phyloP scores from a whole-genome alignment of 2,797 vertebrate species.

The Xerus rutilus region DNA sequence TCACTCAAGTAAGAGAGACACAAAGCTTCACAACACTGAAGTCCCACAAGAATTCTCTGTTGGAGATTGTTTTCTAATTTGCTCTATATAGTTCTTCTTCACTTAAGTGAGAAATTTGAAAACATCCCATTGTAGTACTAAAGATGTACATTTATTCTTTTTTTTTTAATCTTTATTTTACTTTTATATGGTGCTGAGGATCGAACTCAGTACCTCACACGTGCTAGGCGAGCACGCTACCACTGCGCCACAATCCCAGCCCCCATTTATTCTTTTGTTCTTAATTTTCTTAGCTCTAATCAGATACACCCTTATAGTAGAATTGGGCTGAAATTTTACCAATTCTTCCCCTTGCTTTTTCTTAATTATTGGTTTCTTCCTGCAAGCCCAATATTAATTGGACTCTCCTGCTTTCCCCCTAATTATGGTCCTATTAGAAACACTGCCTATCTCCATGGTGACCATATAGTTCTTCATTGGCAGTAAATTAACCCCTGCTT shows the following conservation, averaged over 20 bases:
- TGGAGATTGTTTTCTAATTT: slow-evolving; percentile 28
- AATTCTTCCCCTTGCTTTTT: slow-evolving; percentile 57
- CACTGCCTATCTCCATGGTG: slow-evolving; percentile 63
- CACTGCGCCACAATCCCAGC: no score
- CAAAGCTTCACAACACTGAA: background rate
- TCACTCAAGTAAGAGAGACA: background rate
- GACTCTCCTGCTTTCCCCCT: slow-evolving; percentile 12
- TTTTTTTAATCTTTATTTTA: slow-evolving; percentile 44
- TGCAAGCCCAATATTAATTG: slow-evolving; percentile 59
- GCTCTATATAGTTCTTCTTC: slow-evolving; percentile 47
- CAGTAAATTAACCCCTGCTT: slow-evolving; percentile 66
- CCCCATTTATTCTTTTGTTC: slow-evolving; percentile 8
- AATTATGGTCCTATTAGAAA: slow-evolving; percentile 66
- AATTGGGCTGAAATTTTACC: slow-evolving; percentile 29
- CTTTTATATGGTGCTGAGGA: no score
- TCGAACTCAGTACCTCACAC: no score
- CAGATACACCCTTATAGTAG: slow-evolving; percentile 20
- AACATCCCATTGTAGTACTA: slow-evolving; percentile 2
- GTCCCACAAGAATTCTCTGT: background rate
- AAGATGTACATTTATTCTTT: slow-evolving; percentile 29
- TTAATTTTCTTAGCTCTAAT: slow-evolving; percentile 59
- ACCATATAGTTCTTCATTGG: slow-evolving; percentile 45
- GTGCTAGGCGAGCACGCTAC: no score
- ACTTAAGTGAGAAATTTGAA: slow-evolving; percentile 61
- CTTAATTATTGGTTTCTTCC: slow-evolving; percentile 61